Conservation (phyloP, 2,888 invertebrate species). For the Norana najaformis region DNA sequence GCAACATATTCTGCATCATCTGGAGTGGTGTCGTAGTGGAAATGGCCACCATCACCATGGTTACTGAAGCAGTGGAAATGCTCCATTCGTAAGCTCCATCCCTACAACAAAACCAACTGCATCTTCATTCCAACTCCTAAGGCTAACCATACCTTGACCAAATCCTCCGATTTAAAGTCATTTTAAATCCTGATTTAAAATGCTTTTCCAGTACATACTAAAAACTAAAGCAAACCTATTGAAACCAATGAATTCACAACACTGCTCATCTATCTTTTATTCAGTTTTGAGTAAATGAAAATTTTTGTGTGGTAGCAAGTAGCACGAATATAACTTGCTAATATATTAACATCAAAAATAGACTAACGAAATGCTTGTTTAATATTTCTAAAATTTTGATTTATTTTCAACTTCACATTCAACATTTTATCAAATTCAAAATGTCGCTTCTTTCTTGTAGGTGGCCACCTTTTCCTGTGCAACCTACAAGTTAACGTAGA, state of each 20-base stretch:
- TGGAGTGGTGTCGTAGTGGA: slow-evolving; percentile 92
- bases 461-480: too few species aligned
- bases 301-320: background rate
- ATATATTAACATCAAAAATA: background rate
- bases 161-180: background rate
- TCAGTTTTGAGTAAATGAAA: background rate
- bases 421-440: background rate
- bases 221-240: background rate
- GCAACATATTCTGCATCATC: slow-evolving; percentile 84
- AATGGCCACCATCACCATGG: slow-evolving; percentile 76
- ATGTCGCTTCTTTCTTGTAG: too few species aligned
- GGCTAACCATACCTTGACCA: background rate
- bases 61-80: slow-evolving; percentile 88
- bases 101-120: slow-evolving; percentile 66
- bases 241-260: background rate
- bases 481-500: too few species aligned
- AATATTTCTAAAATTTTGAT: background rate
- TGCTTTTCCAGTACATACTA: background rate
- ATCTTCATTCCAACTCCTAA: background rate
- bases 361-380: background rate
- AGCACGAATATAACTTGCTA: background rate
- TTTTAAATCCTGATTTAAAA: background rate
- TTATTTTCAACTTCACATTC: background rate
- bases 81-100: slow-evolving; percentile 85
- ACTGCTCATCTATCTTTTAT: background rate